Evolutionary conservation across 1,140 invertebrate species (phyloP), one percentile per base, ranked within the genome.

Genomic region (Euura lappo): DNA sequence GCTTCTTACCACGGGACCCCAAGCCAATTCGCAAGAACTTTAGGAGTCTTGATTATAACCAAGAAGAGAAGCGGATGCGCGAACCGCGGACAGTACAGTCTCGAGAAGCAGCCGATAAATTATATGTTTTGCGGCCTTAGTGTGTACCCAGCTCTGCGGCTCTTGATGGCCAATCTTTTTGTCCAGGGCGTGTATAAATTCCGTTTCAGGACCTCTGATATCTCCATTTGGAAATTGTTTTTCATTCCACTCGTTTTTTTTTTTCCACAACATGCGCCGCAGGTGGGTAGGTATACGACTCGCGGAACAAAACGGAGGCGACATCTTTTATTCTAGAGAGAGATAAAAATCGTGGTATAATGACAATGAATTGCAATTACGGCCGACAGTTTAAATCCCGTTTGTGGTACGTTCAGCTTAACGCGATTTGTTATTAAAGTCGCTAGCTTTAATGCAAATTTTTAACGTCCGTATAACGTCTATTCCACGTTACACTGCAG

Each of bases 1-100:
- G 51, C 51, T 60, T 60, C 51, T 60, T 60, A 60, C 51, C 6
- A 0, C 0, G 13, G 8, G 51, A 60, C 10, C 51, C 51, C 5
- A n/a, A 60, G 51, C 51, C 51, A 60, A 8, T 60, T 60, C 51
- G 51, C 51, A 60, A 60, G 6, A 60, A 60, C 51, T 60, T 60
- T 60, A 11, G 3, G 51, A 60, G 51, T 60, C 6, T 60, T 60
- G 51, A 60, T 60, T 60, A 60, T 8, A 60, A 60, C 51, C 8
- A 60, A 8, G 51, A n/a, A 60, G 51, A 60, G 51, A 60, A 60
- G 13, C 51, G 51, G 51, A 60, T 60, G 51, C 51, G 51, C 8
- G 13, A 60, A 60, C 51, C 51, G 8, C 51, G 13, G 51, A 60
- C 51, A 60, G 51, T 60, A 60, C 51, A 60, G 51, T 60, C 51